Percentiles rank a stretch among this genome's conserved stretches.
These are phyloP conservation scores for Branchipolynoe longqiensis DNA, from an alignment of 2,888 invertebrate genomes.

Conservation along the genomic window DNA sequence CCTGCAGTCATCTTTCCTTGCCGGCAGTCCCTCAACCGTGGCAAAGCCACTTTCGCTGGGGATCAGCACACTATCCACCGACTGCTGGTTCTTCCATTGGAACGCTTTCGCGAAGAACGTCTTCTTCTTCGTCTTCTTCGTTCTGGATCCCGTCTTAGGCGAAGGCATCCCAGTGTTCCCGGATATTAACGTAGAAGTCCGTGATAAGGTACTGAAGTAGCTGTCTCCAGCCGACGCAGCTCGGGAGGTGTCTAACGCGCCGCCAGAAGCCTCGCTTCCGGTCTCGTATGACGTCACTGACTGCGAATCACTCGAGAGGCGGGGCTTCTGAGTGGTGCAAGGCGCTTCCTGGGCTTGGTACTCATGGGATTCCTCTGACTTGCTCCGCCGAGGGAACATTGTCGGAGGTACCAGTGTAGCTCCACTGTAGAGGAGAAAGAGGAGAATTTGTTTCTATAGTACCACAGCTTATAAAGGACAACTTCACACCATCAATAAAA, in stretches of 20 bases:
- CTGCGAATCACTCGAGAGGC: slow-evolving; percentile 38
- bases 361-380: slow-evolving; percentile 24
- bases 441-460: too few species aligned
- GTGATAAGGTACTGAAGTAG: not conserved
- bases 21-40: slow-evolving; percentile 38
- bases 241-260: slow-evolving; percentile 36
- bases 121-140: slow-evolving; percentile 58
- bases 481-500: too few species aligned
- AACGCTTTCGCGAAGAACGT: slow-evolving; percentile 56
- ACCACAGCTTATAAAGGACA: too few species aligned
- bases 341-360: not conserved
- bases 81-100: slow-evolving; percentile 35
- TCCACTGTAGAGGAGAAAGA: not conserved
- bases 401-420: slow-evolving; percentile 12
- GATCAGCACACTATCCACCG: not conserved
- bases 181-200: not conserved
- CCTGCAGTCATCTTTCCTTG: slow-evolving; percentile 27
- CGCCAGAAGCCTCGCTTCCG: slow-evolving; percentile 41
- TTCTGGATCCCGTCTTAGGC: slow-evolving; percentile 31
- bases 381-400: slow-evolving; percentile 20
- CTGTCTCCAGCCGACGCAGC: not conserved
- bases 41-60: too few species aligned
- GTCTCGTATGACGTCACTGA: slow-evolving; percentile 58
- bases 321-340: slow-evolving; percentile 43
- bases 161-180: slow-evolving; percentile 37